Conservation (phyloP, 2,113 vertebrate genomes). For the Apodemus speciosus region DNA sequence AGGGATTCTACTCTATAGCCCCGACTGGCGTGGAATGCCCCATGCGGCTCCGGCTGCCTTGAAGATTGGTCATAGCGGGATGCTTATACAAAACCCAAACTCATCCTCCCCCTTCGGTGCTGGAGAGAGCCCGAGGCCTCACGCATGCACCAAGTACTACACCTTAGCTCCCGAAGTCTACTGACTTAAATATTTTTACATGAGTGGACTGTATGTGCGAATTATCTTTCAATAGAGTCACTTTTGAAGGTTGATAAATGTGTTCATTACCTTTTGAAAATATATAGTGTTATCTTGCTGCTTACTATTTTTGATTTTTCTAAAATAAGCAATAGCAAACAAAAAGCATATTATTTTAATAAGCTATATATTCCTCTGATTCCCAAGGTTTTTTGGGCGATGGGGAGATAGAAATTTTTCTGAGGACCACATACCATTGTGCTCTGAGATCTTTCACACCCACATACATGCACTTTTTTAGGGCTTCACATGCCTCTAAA, state of each 20-base stretch:
- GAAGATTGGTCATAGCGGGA: not conserved
- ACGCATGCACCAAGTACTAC: not conserved
- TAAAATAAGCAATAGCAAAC: constrained; percentile 40
- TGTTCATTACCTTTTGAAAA: constrained; percentile 1
- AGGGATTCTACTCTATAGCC: not conserved
- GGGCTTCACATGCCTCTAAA: not conserved
- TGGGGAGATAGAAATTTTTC: not conserved
- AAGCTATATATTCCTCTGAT: not conserved
- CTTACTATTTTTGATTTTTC: constrained; percentile 51
- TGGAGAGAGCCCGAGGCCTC: not conserved
- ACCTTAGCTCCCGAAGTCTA: not conserved
- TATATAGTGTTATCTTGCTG: not conserved
- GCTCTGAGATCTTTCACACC: constrained; percentile 9
- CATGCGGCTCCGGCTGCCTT: not conserved
- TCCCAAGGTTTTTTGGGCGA: not conserved
- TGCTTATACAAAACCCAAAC: not conserved
- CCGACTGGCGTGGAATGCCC: not conserved
- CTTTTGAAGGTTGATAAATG: not conserved
- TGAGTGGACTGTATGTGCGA: not conserved
- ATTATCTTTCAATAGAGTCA: constrained; percentile 19
- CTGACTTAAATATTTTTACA: not conserved
- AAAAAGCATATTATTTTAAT: constrained; percentile 38
- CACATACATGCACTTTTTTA: not conserved
- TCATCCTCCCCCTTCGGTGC: not conserved
- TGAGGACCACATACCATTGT: not conserved